phyloP scores from a whole-genome alignment of 2,888 invertebrate species.

The Euproctis similis region DNA sequence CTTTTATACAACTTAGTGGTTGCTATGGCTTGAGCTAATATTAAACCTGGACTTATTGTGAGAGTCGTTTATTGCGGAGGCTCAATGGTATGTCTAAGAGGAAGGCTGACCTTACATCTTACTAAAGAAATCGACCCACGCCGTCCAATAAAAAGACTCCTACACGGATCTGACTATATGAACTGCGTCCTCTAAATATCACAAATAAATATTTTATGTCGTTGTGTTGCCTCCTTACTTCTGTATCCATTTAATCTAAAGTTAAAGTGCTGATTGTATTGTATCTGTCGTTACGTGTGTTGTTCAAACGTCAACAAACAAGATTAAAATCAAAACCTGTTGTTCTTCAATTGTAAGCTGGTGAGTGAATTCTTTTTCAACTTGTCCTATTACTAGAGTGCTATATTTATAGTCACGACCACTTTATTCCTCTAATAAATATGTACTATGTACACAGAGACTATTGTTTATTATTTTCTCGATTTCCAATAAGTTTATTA shows the following conservation, averaged over 20 bases:
- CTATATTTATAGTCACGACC: too few relatives aligned
- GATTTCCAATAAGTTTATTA: too few relatives aligned
- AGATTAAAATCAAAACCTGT: constrained; percentile 36
- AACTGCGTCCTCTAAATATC: constrained; percentile 42
- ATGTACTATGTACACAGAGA: too few relatives aligned
- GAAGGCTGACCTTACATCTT: constrained; percentile 56
- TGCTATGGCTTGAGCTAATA: constrained; percentile 31
- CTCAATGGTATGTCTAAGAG: constrained; percentile 30
- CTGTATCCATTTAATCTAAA: constrained; percentile 20
- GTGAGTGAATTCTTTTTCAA: constrained; percentile 30
- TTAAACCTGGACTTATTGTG: constrained; percentile 38
- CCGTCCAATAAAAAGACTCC: constrained; percentile 60
- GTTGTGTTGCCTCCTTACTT: constrained; percentile 14
- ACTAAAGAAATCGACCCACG: constrained; percentile 63
- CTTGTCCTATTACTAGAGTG: too few relatives aligned
- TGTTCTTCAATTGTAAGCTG: constrained; percentile 22
- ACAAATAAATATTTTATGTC: constrained; percentile 35
- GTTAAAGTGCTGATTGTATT: constrained; percentile 20
- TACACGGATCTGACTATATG: constrained; percentile 44
- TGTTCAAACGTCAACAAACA: constrained; percentile 38
- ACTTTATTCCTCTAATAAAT: too few relatives aligned
- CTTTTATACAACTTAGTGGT: too few relatives aligned
- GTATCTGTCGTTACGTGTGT: constrained; percentile 11
- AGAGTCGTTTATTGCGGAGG: constrained; percentile 33
- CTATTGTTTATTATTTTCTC: too few relatives aligned